Evolutionary conservation across 2,113 vertebrate species (phyloP).

Genomic region (Mirza zaza): DNA sequence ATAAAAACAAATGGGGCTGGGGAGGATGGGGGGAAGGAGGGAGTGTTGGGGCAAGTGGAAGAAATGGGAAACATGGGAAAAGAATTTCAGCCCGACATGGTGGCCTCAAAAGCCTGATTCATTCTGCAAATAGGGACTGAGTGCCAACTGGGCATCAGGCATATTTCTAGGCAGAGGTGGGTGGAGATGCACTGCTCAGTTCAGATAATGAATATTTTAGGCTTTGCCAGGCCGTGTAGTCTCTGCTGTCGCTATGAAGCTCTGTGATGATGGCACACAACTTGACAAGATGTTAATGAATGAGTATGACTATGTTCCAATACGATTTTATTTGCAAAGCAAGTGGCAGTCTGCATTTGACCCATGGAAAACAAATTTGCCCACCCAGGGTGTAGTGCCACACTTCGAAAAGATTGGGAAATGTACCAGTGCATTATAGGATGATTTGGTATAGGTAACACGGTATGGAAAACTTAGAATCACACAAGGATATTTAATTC

Average conservation of each 20-base stretch:
- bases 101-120: not conserved
- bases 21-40: too few relatives aligned
- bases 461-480: not conserved
- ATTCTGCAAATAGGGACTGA: not conserved
- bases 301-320: not conserved
- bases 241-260: not conserved
- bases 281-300: not conserved
- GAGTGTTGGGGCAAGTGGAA: not conserved
- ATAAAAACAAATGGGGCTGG: not conserved
- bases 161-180: conserved; percentile 66
- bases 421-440: too few relatives aligned
- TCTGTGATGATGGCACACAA: not conserved
- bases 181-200: not conserved
- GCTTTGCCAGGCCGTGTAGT: not conserved
- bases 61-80: not conserved
- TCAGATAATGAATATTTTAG: not conserved
- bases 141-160: not conserved
- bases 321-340: not conserved
- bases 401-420: not conserved
- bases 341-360: not conserved
- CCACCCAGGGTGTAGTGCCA: too few relatives aligned
- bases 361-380: not conserved
- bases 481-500: not conserved
- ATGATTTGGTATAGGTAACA: not conserved
- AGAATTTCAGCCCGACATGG: not conserved